phyloP scores from a whole-genome alignment of 2,888 invertebrate species.

The Neelides folsomi region DNA sequence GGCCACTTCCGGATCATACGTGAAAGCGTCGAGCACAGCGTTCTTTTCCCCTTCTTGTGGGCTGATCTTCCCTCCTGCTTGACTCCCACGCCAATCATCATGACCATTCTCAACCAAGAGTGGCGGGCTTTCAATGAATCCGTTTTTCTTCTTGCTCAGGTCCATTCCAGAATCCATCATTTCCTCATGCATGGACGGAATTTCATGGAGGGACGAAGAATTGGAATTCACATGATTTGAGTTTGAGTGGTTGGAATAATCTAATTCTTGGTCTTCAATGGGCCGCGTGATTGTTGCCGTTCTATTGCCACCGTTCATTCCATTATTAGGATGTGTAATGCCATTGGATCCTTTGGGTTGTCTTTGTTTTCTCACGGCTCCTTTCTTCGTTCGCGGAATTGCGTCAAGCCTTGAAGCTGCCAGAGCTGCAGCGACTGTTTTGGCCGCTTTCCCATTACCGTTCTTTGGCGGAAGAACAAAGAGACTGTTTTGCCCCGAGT shows the following conservation, averaged over 20 bases:
- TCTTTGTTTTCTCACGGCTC: background rate
- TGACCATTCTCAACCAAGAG: no score
- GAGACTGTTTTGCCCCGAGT: constrained; percentile 11
- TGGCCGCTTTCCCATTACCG: constrained; percentile 15
- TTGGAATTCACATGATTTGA: background rate
- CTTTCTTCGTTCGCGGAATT: no score
- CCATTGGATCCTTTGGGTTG: background rate
- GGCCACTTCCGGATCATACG: constrained; percentile 22
- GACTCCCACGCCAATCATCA: background rate
- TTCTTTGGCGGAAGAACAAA: constrained; percentile 28
- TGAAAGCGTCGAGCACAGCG: constrained; percentile 25
- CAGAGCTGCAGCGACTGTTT: constrained; percentile 30
- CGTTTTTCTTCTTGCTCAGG: no score
- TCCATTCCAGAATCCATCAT: no score
- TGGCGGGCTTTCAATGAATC: no score
- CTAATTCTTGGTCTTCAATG: constrained; percentile 7
- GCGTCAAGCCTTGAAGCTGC: constrained; percentile 18
- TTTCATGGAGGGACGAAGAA: background rate
- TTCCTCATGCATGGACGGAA: no score
- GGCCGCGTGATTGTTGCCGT: background rate
- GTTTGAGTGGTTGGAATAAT: constrained; percentile 1
- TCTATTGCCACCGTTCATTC: constrained; percentile 5
- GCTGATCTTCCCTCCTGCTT: background rate
- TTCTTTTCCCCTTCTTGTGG: constrained; percentile 13
- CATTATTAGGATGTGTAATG: constrained; percentile 1